Percentiles rank a stretch among this genome's conserved stretches.
Evolutionary conservation across 2,888 invertebrate species (phyloP).

Genomic region (Eristalis pertinax): DNA sequence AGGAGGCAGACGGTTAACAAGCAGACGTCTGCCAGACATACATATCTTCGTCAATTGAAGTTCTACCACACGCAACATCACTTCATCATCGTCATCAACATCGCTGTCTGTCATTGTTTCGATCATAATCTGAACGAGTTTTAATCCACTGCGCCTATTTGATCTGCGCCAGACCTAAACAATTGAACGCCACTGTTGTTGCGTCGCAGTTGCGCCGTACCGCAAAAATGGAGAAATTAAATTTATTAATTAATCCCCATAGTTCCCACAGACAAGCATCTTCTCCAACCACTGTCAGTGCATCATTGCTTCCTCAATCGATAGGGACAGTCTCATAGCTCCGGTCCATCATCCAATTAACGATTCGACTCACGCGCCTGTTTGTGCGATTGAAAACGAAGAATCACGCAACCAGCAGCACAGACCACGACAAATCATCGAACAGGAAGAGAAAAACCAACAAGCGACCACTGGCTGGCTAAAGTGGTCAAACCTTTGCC

Average conservation of each 20-base stretch:
- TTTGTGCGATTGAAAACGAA: slow-evolving; percentile 1
- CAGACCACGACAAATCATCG: slow-evolving; percentile 44
- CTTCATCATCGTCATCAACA: background rate
- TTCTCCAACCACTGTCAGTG: slow-evolving; percentile 15
- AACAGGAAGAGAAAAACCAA: slow-evolving; percentile 62
- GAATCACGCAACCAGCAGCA: slow-evolving; percentile 53
- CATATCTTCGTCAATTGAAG: background rate
- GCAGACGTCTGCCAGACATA: background rate
- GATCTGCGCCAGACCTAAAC: background rate
- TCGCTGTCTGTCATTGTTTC: background rate
- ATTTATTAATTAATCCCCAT: slow-evolving; percentile 56
- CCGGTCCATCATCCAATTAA: slow-evolving; percentile 66
- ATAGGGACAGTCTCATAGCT: slow-evolving; percentile 50
- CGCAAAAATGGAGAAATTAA: slow-evolving; percentile 27
- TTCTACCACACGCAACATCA: background rate
- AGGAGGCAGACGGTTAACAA: background rate
- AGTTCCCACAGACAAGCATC: slow-evolving; percentile 9
- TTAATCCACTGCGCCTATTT: background rate
- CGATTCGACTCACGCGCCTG: slow-evolving; percentile 56
- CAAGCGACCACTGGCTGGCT: slow-evolving; percentile 18
- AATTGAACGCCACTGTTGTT: slow-evolving; percentile 40
- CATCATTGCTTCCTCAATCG: slow-evolving; percentile 57
- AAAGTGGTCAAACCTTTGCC: slow-evolving; percentile 19
- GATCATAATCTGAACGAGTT: background rate
- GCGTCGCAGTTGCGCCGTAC: background rate